Evolutionary conservation across 2,113 vertebrate species (phyloP), one percentile per base, ranked within the genome.

Genomic region (Elanus axillaris): DNA sequence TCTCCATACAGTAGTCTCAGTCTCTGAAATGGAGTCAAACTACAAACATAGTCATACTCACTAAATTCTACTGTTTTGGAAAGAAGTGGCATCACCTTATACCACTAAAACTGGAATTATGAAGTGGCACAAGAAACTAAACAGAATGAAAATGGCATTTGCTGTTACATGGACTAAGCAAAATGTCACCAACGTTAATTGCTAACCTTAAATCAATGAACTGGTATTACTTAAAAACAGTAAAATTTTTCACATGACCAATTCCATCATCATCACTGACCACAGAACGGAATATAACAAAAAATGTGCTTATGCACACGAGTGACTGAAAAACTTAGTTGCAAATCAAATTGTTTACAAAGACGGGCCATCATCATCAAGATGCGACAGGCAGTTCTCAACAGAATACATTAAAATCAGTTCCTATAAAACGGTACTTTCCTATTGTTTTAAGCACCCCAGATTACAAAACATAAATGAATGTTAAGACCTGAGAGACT

Each of bases 11-110:
- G 40, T 69, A 73, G 92, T 63, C 84, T 81, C 75, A 62, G n/a
- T 55, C 88, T 87, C 64, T 90, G 86, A 95, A 93, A 87, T 45
- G 56, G 77, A 80, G 80, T 84, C 91, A 68, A 71, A 63, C 88
- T 97, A 96, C 96, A 95, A 94, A 84, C 86, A 89, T 82, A 88
- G 94, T 86, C 96, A 95, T 62, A 95, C 31, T 76, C 73, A 67
- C 88, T 90, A 92, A 68, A 94, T 52, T 72, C 71, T 83, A 92
- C 66, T 94, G 67, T 88, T 79, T 69, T 50, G 69, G 79, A 82
- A 71, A 66, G 59, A 66, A 81, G 77, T 79, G 87, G 95, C 93
- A 93, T 93, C 91, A 73, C 73, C 42, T 31, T 53, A 81, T 62
- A 63, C 43, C 72, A 68, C 53, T 45, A 63, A 88, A 91, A 67